Base-by-base conservation (phyloP, 2,888 invertebrate genomes). In the Tipula confusa region DNA sequence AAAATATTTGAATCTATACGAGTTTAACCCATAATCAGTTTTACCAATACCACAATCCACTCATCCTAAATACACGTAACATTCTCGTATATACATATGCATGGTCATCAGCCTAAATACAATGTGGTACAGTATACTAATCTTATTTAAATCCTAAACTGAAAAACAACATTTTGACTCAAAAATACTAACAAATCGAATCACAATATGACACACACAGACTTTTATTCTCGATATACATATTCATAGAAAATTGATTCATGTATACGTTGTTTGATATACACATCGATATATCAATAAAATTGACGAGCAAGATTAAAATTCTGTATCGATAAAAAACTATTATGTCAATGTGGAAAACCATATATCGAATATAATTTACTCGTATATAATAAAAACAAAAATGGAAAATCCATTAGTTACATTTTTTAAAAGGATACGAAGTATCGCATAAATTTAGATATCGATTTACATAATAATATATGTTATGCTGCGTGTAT, bases 361-460 rank as follows among this genome's bases (percentile, higher is more conserved):
- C 64, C 7, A 64, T 24, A 64, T 11, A 64, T 24, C 64, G 24
- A 24, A 64, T 64, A 64, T n/a, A n/a, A n/a, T n/a, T n/a, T n/a
- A n/a, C n/a, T n/a, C n/a, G n/a, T n/a, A n/a, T n/a, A n/a, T 64
- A 64, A 64, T 64, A 64, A 24, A 64, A 64, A 64, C 18, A 64
- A 64, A 64, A 64, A 64, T 64, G 24, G 24, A 18, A 64, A 64
- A 64, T 64, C 64, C 64, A 64, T 64, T 64, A 64, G 64, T 64
- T 64, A 64, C 64, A 24, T 64, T 24, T 64, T 9, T 24, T 64
- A 64, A 64, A 64, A 64, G 9, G 24, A 64, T 33, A 33, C 33
- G 11, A 33, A 33, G 33, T 11, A 33, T 33, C 33, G 33, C 6
- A 43, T 43, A 15, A 43, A 43, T 43, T 43, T n/a, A 15, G 15